phyloP scores from a whole-genome alignment of 2,113 vertebrate species.

The Hypanus sabinus region DNA sequence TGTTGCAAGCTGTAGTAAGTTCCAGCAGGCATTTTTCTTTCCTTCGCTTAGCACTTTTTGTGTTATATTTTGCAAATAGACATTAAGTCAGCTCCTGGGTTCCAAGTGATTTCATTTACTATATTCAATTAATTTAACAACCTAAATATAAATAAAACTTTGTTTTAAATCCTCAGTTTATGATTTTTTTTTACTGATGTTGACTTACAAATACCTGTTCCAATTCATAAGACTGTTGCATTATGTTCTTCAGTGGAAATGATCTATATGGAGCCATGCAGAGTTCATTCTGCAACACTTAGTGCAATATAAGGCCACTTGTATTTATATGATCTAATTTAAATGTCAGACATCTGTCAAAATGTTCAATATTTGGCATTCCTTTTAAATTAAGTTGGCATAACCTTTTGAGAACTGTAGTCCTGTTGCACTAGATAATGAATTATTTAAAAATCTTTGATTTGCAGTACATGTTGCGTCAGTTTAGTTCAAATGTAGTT shows the following conservation, averaged over 20 bases:
- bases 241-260: background rate
- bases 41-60: background rate
- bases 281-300: background rate
- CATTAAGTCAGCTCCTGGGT: background rate
- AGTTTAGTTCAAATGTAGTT: background rate
- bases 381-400: conserved; percentile 33
- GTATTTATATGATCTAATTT: conserved; percentile 23
- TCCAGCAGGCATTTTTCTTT: background rate
- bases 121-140: background rate
- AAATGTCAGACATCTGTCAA: conserved; percentile 16
- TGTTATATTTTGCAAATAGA: too few relatives aligned
- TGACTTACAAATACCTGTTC: background rate
- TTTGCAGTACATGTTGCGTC: background rate
- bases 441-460: conserved; percentile 28
- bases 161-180: background rate
- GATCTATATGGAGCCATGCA: background rate
- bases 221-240: background rate
- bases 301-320: background rate
- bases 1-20: background rate
- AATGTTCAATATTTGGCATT: conserved; percentile 4
- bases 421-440: conserved; percentile 27
- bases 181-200: background rate
- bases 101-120: background rate
- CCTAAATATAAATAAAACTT: background rate
- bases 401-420: conserved; percentile 9